These are phyloP conservation scores for Gymnocheta viridis DNA, from an alignment of 2,888 invertebrate genomes.

Conservation along the genomic window DNA sequence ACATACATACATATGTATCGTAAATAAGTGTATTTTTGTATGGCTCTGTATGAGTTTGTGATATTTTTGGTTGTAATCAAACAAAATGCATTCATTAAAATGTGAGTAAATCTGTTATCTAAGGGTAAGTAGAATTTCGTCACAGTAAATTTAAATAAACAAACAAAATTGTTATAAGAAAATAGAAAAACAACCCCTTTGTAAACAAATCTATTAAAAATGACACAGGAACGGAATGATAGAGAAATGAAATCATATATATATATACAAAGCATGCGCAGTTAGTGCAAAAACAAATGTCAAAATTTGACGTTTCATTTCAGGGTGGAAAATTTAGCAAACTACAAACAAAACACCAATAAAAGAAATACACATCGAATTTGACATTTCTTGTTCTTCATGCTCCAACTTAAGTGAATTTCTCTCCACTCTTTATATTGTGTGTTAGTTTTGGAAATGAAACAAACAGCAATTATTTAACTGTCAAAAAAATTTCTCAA, in stretches of 20 bases:
- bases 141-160: conserved; percentile 18
- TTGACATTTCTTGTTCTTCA: conserved; percentile 38
- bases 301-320: conserved; percentile 40
- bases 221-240: conserved; percentile 10
- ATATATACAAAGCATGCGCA: conserved; percentile 48
- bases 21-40: not conserved
- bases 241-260: conserved; percentile 7
- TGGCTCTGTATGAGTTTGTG: not conserved
- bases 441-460: conserved; percentile 43
- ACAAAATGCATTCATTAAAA: not conserved
- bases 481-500: conserved; percentile 60
- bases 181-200: conserved; percentile 45
- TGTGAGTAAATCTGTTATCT: not conserved
- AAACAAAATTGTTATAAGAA: conserved; percentile 25
- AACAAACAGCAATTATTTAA: conserved; percentile 57
- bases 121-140: conserved; percentile 15
- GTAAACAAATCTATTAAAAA: conserved; percentile 6
- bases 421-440: not conserved
- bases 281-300: conserved; percentile 25
- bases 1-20: too few species aligned
- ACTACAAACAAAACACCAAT: conserved; percentile 23
- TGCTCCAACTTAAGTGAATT: not conserved
- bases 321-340: conserved; percentile 23
- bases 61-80: not conserved
- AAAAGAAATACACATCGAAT: not conserved